Base-by-base conservation (phyloP, 2,797 vertebrate genomes). In the Sarcoramphus papa region DNA sequence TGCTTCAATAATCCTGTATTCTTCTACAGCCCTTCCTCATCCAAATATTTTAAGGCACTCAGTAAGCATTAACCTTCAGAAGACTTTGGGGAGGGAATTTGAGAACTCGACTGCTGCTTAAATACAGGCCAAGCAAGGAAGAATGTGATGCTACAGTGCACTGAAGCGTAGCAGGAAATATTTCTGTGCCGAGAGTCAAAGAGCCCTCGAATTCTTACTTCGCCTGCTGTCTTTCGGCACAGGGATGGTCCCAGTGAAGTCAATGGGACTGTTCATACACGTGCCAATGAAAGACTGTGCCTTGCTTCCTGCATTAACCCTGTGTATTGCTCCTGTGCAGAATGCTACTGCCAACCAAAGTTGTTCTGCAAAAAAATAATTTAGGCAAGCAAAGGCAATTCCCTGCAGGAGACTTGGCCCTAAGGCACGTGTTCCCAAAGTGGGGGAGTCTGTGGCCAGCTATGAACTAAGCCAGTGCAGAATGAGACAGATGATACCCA, bases 211-310 rank as follows among this genome's bases (percentile, higher is more conserved):
- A 3, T 40, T 19, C 43, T 63, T 37, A 11, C 24, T 7, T 65
- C 8, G 3, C 2, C 1, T 27, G 51, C 37, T 53, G 37, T 27
- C 35, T 47, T 53, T 33, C 6, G 12, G 62, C 54, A 47, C 4
- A 5, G 37, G 43, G 14, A 7, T 20, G 6, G 19, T 63, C 37
- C 40, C 12, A 7, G 37, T 8, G 37, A 64, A 31, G 50, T 35
- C 50, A 22, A 0, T 0, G 1, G 57, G 41, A 50, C 37, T 60
- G 24, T 22, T 64, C 4, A 4, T 6, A 13, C 4, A 2, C 0
- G 2, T 33, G 51, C n/a, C 62, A 53, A 0, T 6, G 12, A 19
- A n/a, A 53, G 37, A 10, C 23, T 2, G 3, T 4, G 14, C 45
- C 14, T 19, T 15, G n/a, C 79, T 68, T 50, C 41, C 50, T 43